Evolutionary conservation across 1,140 invertebrate species (phyloP).

Genomic region (Cataglyphis hispanica): DNA sequence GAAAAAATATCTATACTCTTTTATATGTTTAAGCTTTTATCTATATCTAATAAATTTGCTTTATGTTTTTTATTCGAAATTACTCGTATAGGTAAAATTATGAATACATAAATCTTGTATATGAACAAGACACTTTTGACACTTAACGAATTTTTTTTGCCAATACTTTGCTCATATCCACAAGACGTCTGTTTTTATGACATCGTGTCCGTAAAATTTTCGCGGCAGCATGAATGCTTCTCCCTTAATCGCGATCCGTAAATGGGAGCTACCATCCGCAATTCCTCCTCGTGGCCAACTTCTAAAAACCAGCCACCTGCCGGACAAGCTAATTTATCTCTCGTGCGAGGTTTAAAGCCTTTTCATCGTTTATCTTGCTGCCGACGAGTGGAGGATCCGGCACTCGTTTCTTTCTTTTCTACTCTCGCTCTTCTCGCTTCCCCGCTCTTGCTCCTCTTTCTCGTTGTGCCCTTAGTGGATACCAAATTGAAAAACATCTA

Average conservation of each 20-base stretch:
- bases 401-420: slow-evolving; percentile 67
- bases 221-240: slow-evolving; percentile 41
- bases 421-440: background rate
- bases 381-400: slow-evolving; percentile 75
- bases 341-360: slow-evolving; percentile 80
- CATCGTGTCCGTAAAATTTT: background rate
- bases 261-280: slow-evolving; percentile 66
- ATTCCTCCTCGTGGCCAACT: slow-evolving; percentile 64
- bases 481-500: slow-evolving; percentile 77
- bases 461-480: slow-evolving; percentile 37
- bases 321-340: slow-evolving; percentile 83
- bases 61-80: background rate
- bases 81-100: background rate
- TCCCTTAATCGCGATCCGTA: slow-evolving; percentile 60
- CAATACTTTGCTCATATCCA: background rate
- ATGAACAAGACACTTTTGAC: background rate
- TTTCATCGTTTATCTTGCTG: slow-evolving; percentile 81
- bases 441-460: background rate
- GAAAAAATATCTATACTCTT: background rate
- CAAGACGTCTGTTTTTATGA: background rate
- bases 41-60: background rate
- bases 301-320: slow-evolving; percentile 78
- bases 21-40: no score
- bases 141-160: background rate
- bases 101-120: background rate